Conservation (phyloP, 2,113 vertebrate species). For the Galeopterus variegatus region DNA sequence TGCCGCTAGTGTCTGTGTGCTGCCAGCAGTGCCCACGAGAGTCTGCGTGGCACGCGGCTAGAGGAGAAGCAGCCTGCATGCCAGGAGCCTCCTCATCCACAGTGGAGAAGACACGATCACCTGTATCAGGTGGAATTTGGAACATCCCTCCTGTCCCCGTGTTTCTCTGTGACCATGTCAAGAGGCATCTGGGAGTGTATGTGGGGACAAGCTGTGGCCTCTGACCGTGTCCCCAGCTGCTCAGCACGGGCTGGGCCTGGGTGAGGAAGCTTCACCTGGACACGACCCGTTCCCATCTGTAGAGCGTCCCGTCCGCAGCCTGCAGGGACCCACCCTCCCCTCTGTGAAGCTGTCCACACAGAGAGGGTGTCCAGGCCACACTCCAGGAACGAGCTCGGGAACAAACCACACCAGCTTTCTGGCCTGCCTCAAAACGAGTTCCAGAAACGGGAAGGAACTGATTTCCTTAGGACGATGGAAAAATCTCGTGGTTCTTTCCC, state of each 20-base stretch:
- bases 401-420: not conserved
- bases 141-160: not conserved
- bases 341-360: not conserved
- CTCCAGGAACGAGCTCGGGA: not conserved
- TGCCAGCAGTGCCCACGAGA: not conserved
- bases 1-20: not conserved
- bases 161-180: not conserved
- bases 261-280: not conserved
- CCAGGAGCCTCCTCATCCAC: not conserved
- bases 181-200: not conserved
- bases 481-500: not conserved
- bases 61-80: not conserved
- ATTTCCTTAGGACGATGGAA: constrained; percentile 6
- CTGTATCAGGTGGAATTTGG: not conserved
- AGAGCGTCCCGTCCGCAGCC: too few relatives aligned
- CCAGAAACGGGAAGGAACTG: constrained; percentile 10
- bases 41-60: too few relatives aligned
- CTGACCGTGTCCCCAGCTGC: not conserved
- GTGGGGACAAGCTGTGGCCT: not conserved
- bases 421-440: not conserved
- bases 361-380: not conserved
- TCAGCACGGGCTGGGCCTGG: not conserved
- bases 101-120: not conserved
- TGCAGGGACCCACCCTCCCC: not conserved
- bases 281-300: not conserved